Evolutionary conservation across 1,140 invertebrate species (phyloP), one percentile per base, ranked within the genome.

Genomic region (Achroia grisella): DNA sequence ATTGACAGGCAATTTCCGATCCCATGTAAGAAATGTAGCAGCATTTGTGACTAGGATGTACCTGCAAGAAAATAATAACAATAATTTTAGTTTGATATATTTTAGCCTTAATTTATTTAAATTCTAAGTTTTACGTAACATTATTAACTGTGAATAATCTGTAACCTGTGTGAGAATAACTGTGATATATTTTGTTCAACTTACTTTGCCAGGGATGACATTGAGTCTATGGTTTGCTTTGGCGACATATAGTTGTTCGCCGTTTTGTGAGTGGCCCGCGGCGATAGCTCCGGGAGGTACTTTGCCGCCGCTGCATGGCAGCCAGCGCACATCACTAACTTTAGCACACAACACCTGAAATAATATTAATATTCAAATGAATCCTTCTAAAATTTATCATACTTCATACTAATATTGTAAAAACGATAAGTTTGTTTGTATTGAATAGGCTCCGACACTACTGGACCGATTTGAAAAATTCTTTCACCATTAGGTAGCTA

Each of bases 1-100:
- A 69, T 36, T 71, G 85, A 67, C 87, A 88, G 0, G 86, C 70
- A 11, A 91, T 69, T 74, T 94, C 93, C 33, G 87, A 74, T 0
- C 92, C 91, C 1, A 89, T 89, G 46, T 89, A 93, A 1, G 92
- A 90, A 48, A 94, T 91, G 71, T 93, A 94, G 10, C 90, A 86
- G 37, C 88, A 89, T 9, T 88, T 88, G 52, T 94, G 92, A 33
- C 89, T 91, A 0, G 89, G 88, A 62, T 93, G 92, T 15, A 94
- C 80, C 87, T 90, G 71, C 3, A 66, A 86, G 68, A 85, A 68
- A 48, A 8, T 40, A 15, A 39, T 27, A 52, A 45, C 48, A 23
- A 8, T 10, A 17, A 15, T 8, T 14, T 30, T 31, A 1, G 32
- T 33, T 12, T 33, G n/a, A n/a, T n/a, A n/a, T n/a, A n/a, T 10